A percentile compares a stretch with the other conserved stretches of the same genome.
These are phyloP conservation scores for Anoplopoma fimbria DNA, from an alignment of 2,113 vertebrate species.

Conservation along the genomic window DNA sequence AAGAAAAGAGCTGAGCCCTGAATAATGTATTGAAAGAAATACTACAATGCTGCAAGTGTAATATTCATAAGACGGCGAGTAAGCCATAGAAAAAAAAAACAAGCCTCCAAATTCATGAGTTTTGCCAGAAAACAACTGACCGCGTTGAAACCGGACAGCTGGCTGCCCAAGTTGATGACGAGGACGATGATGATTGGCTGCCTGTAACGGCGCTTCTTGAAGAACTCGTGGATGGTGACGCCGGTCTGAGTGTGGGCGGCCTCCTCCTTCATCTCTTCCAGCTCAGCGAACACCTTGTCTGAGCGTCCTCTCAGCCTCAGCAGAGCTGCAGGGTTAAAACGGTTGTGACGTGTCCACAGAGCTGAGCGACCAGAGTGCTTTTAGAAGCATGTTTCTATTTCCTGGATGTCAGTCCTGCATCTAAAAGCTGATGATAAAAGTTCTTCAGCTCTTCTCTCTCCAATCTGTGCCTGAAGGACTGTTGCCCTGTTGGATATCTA, in stretches of 20 bases:
- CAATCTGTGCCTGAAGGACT: neutral
- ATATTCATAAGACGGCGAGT: neutral
- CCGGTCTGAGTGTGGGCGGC: constrained; percentile 68
- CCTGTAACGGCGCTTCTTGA: constrained; percentile 76
- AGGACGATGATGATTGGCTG: constrained; percentile 77
- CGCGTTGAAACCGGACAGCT: constrained; percentile 81
- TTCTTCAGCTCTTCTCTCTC: neutral
- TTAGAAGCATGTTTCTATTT: constrained; percentile 21
- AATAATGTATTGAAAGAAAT: constrained; percentile 18
- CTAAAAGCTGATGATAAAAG: neutral
- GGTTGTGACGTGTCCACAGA: neutral
- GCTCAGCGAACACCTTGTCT: constrained; percentile 65
- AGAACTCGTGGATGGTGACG: constrained; percentile 78
- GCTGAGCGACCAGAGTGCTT: neutral
- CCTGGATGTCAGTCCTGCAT: neutral
- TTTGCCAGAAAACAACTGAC: constrained; percentile 51
- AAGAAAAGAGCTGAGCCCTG: neutral
- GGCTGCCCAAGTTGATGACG: constrained; percentile 73
- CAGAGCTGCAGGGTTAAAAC: constrained; percentile 66
- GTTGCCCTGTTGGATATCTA: neutral
- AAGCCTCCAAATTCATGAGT: neutral
- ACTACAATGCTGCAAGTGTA: neutral
- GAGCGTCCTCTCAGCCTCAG: constrained; percentile 69
- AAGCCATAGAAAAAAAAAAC: neutral
- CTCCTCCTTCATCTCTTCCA: constrained; percentile 81